Evolutionary conservation across 2,113 vertebrate genomes (phyloP).

Genomic region (Vimba vimba): DNA sequence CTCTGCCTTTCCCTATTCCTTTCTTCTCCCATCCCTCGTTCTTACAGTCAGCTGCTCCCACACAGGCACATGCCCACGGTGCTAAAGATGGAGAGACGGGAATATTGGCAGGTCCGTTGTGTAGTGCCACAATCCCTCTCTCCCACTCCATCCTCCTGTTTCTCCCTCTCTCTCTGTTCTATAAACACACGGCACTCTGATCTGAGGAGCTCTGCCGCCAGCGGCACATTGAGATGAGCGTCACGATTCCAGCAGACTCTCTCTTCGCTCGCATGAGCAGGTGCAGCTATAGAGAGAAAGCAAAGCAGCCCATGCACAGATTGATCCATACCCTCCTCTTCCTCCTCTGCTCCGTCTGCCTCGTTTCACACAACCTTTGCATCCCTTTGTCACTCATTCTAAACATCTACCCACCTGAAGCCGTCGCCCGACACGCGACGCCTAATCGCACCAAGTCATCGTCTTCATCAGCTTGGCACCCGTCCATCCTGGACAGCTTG

Average conservation of each 20-base stretch:
- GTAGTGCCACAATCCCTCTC: conserved; percentile 10
- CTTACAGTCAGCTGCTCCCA: conserved; percentile 26
- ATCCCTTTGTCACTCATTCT: conserved; percentile 31
- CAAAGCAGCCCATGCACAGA: conserved; percentile 53
- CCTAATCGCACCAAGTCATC: background rate
- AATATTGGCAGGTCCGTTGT: conserved; percentile 39
- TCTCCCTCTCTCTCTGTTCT: conserved; percentile 39
- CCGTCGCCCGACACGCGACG: background rate
- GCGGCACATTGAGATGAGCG: conserved; percentile 72
- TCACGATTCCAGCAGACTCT: conserved; percentile 74
- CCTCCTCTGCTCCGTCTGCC: conserved; percentile 52
- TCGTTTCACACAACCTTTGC: conserved; percentile 45
- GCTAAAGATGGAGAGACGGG: conserved; percentile 35
- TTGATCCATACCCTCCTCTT: conserved; percentile 52
- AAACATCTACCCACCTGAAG: conserved; percentile 8
- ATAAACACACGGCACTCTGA: conserved; percentile 50
- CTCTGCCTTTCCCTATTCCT: conserved; percentile 14
- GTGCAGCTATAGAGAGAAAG: conserved; percentile 60
- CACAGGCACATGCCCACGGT: conserved; percentile 47
- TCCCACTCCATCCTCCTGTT: conserved; percentile 3
- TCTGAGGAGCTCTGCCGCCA: conserved; percentile 32
- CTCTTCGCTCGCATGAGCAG: conserved; percentile 69
- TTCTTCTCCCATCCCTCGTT: conserved; percentile 11
- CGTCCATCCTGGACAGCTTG: conserved; percentile 31
- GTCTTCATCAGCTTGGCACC: conserved; percentile 1